A percentile compares a stretch with the other conserved stretches of the same genome.
These are phyloP conservation scores for Leptatherina wallacei DNA, from an alignment of 2,797 vertebrate genomes.

Conservation along the genomic window DNA sequence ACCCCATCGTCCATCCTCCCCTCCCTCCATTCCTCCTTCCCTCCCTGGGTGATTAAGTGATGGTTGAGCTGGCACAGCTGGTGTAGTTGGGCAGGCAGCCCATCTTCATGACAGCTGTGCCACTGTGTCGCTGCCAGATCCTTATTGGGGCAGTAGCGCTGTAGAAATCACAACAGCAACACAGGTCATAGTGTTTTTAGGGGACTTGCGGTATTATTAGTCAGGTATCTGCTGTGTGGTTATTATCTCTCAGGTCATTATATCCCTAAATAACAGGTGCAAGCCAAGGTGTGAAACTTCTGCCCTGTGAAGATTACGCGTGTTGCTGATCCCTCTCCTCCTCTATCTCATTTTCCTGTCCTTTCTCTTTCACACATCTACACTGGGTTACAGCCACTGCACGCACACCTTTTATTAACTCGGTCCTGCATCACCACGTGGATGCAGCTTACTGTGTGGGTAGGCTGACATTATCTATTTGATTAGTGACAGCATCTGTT, in stretches of 20 bases:
- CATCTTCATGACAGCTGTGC: conserved; percentile 75
- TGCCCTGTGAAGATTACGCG: conserved; percentile 2
- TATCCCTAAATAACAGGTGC: conserved; percentile 48
- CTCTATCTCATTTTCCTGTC: conserved; percentile 14
- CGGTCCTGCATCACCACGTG: conserved; percentile 35
- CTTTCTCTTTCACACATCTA: conserved; percentile 37
- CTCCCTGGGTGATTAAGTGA: conserved; percentile 70
- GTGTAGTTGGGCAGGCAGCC: conserved; percentile 69
- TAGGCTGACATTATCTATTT: conserved; percentile 22
- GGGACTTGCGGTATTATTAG: conserved; percentile 40
- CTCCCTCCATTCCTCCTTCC: conserved; percentile 26
- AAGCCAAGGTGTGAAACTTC: conserved; percentile 30
- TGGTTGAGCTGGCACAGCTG: conserved; percentile 76
- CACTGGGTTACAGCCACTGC: conserved; percentile 7
- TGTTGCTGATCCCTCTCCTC: conserved; percentile 11
- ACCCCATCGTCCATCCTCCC: background rate
- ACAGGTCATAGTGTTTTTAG: conserved; percentile 50
- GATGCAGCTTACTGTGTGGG: background rate
- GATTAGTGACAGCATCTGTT: conserved; percentile 41
- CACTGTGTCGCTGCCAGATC: conserved; percentile 62
- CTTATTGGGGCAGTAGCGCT: conserved; percentile 63
- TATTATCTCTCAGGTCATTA: conserved; percentile 45
- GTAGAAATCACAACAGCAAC: conserved; percentile 62
- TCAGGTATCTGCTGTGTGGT: conserved; percentile 35
- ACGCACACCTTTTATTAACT: conserved; percentile 34